Base-by-base conservation (phyloP, 2,888 invertebrate genomes). In the Protodeltote pygarga region DNA sequence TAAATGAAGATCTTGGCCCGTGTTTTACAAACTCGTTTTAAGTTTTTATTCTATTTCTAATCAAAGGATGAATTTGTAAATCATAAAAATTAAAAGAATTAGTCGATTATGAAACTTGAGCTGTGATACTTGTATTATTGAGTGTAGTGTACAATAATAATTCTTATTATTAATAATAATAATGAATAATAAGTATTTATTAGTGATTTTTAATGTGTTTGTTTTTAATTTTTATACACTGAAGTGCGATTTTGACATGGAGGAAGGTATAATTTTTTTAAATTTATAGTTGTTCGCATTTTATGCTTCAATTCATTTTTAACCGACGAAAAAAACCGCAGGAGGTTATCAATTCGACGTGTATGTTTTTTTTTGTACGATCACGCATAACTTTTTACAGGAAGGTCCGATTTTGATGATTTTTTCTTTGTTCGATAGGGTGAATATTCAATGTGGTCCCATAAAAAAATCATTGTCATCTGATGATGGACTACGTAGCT, bases 181-280 rank as follows among this genome's bases (percentile, higher is more conserved):
- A 6, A 58, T 58, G 41, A 34, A 17, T 14, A 39, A 38, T 3
- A 58, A 41, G 8, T 58, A 42, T 29, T 32, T 32, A 10, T 29
- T 58, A 0, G 25, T 58, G n/a, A 10, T 52, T 20, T 16, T 58
- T 0, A 42, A 42, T 13, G 47, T 58, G 23, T 32, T 58, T 2
- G 15, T 58, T 6, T 52, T 58, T 1, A 58, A 58, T 39, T 42
- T 58, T 21, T 53, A 35, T 21, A 33, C 31, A 0, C 38, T 19
- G 0, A 48, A 42, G 11, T 53, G 58, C 20, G 58, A 53, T 16
- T 58, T 53, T 37, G 58, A 58, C 1, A 35, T 13, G 3, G 58
- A 58, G 24, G 58, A 58, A 58, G 58, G 58, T 58, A 33, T 34
- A 10, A 9, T 13, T 0, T 9, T 16, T 27, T 15, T 25, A n/a